Evolutionary conservation across 2,113 vertebrate genomes (phyloP), one percentile per base, ranked within the genome.

Genomic region (Phrynosoma blainvillii): DNA sequence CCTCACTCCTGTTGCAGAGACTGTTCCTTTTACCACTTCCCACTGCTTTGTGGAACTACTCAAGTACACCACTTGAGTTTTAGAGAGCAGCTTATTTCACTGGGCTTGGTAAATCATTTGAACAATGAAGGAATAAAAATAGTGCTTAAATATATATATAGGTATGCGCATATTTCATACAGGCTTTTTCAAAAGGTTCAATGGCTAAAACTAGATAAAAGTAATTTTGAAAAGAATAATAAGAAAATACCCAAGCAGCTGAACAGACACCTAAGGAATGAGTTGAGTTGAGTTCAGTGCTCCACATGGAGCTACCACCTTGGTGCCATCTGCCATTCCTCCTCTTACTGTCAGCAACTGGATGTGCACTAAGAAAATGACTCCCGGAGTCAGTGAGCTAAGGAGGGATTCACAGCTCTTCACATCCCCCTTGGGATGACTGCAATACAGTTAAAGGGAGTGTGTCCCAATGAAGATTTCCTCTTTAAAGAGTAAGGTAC

Each of bases 361-460:
- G 78, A 86, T 42, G 40, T 85, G 86, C 89, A 88, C 90, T 68
- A 73, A 90, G 91, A 94, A 95, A 91, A 21, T n/a, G 93, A 93
- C 95, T 96, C 95, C 95, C 74, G 91, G 94, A 97, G 95, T 94
- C 95, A 93, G 84, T 16, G 95, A 96, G 82, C 91, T 86, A 84
- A 95, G 89, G 93, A 92, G 82, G 92, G 14, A 14, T 90, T 93
- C 90, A 68, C 1, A 25, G 73, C 91, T 93, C 94, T 95, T 96
- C 91, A 84, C 0, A 30, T 32, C 87, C 92, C 92, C 90, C 90
- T 92, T 89, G 54, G 90, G 91, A 89, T 82, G 87, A 89, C 0
- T 90, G 92, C 40, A 88, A 87, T 91, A 94, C 87, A 94, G 85
- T 88, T 89, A 88, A 75, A 54, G 89, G 59, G 91, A 94, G 88